Percentiles rank a stretch among this genome's conserved stretches.
These are phyloP conservation scores for Acanthosepion pharaonis DNA, from an alignment of 2,888 invertebrate species.

Conservation along the genomic window DNA sequence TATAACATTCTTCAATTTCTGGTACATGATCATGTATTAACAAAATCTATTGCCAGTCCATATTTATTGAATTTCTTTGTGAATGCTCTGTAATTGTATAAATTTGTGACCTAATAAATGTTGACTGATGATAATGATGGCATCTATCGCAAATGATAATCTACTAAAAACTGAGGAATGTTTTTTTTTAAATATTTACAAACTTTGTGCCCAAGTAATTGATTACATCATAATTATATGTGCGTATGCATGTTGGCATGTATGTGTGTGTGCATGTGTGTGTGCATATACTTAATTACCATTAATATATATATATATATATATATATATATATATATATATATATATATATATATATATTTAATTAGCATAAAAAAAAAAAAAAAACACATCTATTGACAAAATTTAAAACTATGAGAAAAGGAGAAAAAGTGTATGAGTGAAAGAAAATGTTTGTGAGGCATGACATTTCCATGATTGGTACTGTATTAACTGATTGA, in stretches of 20 bases:
- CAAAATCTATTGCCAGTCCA: not conserved
- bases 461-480: not conserved
- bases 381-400: not conserved
- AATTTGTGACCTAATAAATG: not conserved
- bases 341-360: too few relatives aligned
- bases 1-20: conserved; percentile 33
- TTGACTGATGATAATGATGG: not conserved
- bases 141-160: not conserved
- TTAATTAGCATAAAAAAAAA: too few relatives aligned
- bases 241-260: not conserved
- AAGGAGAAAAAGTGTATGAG: not conserved
- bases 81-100: not conserved
- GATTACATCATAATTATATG: not conserved
- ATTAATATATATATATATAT: too few relatives aligned
- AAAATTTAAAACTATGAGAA: not conserved
- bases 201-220: not conserved
- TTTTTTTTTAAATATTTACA: not conserved
- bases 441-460: not conserved
- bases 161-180: conserved; percentile 18
- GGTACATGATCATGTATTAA: not conserved
- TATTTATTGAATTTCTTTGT: not conserved
- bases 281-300: too few relatives aligned
- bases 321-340: too few relatives aligned
- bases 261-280: not conserved
- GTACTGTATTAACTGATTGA: conserved; percentile 33